Conservation (phyloP, 2,888 invertebrate genomes). For the Sclerodermus sp. region DNA sequence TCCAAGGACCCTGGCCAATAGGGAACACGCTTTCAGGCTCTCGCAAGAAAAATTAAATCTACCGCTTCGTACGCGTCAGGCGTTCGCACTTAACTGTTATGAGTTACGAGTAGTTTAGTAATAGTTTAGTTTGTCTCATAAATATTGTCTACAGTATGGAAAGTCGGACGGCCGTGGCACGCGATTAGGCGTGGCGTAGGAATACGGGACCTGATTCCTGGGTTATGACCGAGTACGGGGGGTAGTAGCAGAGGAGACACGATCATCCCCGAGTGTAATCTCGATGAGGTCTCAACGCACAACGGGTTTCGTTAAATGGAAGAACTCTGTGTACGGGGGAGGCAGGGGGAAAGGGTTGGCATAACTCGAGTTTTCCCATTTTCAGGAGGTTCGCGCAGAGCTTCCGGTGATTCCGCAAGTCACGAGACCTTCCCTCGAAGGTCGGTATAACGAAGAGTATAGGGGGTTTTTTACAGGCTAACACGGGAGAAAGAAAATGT, state of each 20-base stretch:
- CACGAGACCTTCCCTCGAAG: no score
- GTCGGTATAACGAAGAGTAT: no score
- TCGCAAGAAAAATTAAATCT: constrained; percentile 18
- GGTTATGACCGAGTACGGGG: constrained; percentile 31
- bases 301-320: constrained; percentile 1
- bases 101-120: constrained; percentile 39
- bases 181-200: constrained; percentile 51
- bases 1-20: no score
- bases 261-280: neutral
- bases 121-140: constrained; percentile 50
- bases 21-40: no score
- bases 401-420: no score
- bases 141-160: constrained; percentile 58
- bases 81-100: constrained; percentile 39
- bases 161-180: constrained; percentile 52
- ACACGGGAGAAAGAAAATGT: no score
- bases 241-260: neutral
- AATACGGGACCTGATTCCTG: constrained; percentile 49
- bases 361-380: no score
- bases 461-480: no score
- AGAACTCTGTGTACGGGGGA: constrained; percentile 6
- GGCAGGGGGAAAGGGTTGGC: no score
- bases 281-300: no score
- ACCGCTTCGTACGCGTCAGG: constrained; percentile 30
- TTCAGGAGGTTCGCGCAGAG: no score